phyloP scores from a whole-genome alignment of 2,797 vertebrate species.

The Schizopygopsis pylzovi region DNA sequence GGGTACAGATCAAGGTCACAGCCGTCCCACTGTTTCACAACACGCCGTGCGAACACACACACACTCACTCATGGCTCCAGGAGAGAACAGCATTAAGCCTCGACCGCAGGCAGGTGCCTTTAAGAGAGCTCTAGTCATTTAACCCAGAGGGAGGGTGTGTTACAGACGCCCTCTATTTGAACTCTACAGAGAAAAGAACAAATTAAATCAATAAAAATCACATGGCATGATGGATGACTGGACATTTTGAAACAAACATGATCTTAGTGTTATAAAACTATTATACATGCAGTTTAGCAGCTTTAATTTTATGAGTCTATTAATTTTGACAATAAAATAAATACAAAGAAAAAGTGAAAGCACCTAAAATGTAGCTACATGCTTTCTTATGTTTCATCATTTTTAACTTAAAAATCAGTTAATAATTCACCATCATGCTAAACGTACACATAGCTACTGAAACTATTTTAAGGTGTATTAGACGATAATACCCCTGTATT shows the following conservation, averaged over 20 bases:
- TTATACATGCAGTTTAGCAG: background rate
- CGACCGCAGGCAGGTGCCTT: background rate
- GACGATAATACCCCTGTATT: background rate
- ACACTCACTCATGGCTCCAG: background rate
- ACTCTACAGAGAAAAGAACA: background rate
- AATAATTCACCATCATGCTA: background rate
- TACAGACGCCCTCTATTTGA: conserved; percentile 17
- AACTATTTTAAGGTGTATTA: background rate
- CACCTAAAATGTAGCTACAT: background rate
- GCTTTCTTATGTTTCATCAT: background rate
- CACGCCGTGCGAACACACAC: background rate
- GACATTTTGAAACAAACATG: background rate
- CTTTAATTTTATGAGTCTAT: background rate
- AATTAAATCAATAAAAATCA: no score
- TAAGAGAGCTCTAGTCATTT: background rate
- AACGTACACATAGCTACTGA: background rate
- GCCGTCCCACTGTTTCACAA: background rate
- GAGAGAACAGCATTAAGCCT: background rate
- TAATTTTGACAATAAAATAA: background rate
- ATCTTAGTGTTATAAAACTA: background rate
- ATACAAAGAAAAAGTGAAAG: background rate
- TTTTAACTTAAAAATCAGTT: background rate
- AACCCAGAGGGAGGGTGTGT: background rate
- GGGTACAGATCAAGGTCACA: conserved; percentile 20
- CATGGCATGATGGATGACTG: background rate